These are phyloP conservation scores for Archegozetes longisetosus DNA, from an alignment of 1,140 invertebrate genomes.

Conservation along the genomic window DNA sequence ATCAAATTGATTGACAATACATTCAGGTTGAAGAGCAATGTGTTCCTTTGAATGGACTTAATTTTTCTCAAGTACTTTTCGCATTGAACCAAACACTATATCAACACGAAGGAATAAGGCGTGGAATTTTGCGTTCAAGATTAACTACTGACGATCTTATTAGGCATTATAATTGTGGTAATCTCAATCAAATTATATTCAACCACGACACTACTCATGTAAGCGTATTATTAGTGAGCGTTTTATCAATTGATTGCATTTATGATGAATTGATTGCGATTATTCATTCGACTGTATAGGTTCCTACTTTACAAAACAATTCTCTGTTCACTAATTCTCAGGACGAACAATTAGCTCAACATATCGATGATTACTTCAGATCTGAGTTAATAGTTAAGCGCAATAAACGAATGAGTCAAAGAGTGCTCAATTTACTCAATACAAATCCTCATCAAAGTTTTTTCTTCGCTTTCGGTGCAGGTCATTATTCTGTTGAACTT, in stretches of 20 bases:
- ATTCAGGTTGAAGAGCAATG: constrained; percentile 39
- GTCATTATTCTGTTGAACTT: constrained; percentile 24
- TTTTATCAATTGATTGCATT: constrained; percentile 1
- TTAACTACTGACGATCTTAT: constrained; percentile 37
- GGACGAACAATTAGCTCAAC: constrained; percentile 27
- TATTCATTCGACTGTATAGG: background rate
- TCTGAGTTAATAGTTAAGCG: constrained; percentile 37
- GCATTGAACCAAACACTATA: constrained; percentile 38
- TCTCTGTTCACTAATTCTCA: constrained; percentile 19
- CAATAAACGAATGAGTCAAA: constrained; percentile 35
- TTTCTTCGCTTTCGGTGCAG: constrained; percentile 42
- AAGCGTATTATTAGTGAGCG: background rate
- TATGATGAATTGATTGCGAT: constrained; percentile 4
- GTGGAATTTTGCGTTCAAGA: constrained; percentile 22
- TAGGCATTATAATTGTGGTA: constrained; percentile 39
- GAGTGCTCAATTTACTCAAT: constrained; percentile 31
- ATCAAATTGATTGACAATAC: no score
- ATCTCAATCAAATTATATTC: constrained; percentile 37
- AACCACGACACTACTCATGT: constrained; percentile 34
- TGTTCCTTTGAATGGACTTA: constrained; percentile 37
- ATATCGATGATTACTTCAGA: constrained; percentile 38
- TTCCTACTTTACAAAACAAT: constrained; percentile 21
- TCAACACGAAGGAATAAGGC: constrained; percentile 33
- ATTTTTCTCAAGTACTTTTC: constrained; percentile 38
- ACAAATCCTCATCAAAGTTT: constrained; percentile 35